Percentiles rank a stretch among this genome's conserved stretches.
Conservation (phyloP, 2,797 vertebrate genomes). For the Menidia menidia region DNA sequence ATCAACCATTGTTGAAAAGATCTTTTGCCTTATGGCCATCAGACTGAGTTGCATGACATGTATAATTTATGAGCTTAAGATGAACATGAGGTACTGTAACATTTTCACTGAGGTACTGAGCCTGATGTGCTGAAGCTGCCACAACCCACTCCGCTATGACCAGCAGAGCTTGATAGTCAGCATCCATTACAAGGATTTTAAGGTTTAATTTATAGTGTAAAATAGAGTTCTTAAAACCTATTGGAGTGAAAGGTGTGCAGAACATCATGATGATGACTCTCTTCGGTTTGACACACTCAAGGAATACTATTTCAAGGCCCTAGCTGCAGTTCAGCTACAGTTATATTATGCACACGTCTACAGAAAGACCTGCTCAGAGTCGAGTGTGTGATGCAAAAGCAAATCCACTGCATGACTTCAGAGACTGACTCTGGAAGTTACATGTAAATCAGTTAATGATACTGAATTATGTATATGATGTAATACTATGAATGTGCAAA, state of each 20-base stretch:
- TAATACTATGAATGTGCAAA: too few relatives aligned
- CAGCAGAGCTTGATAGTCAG: slow-evolving; percentile 27
- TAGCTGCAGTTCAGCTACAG: too few relatives aligned
- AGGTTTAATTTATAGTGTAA: too few relatives aligned
- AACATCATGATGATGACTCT: slow-evolving; percentile 7
- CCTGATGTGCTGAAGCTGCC: background rate
- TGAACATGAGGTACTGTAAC: background rate
- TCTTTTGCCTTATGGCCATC: background rate
- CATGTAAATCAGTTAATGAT: too few relatives aligned
- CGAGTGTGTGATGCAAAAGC: too few relatives aligned
- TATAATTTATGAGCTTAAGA: background rate
- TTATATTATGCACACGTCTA: too few relatives aligned
- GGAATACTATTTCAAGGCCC: background rate
- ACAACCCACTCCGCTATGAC: slow-evolving; percentile 7
- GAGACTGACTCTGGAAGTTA: too few relatives aligned
- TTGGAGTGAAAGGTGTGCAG: background rate
- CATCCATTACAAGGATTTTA: slow-evolving; percentile 10
- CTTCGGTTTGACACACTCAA: background rate
- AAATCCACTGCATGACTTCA: too few relatives aligned
- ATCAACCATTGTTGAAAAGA: slow-evolving; percentile 10
- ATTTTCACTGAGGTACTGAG: background rate
- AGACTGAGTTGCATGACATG: slow-evolving; percentile 9
- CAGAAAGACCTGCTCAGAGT: too few relatives aligned
- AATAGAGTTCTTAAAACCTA: slow-evolving; percentile 15
- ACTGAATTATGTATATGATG: too few relatives aligned